Base-by-base conservation (phyloP, 1,140 invertebrate species). In the Muscidifurax raptorellus region DNA sequence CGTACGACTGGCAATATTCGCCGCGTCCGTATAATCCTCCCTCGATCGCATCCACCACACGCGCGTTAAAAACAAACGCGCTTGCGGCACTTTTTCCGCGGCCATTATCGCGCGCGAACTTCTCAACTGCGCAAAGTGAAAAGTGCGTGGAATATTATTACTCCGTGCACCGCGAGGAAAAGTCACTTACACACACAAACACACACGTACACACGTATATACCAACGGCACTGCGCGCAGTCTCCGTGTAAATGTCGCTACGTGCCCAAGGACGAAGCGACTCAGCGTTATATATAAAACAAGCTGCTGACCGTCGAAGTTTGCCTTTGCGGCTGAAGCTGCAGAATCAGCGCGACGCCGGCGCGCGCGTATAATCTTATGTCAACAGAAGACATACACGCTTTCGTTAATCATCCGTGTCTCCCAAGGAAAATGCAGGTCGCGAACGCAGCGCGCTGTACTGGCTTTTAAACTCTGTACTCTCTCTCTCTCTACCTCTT, bases 281-380 rank as follows among this genome's bases (percentile, higher is more conserved):
- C 90, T 93, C 92, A 93, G 92, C 92, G 92, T 92, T 40, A 92
- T 93, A 92, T 93, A 92, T 92, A 92, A 92, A 92, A 92, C 88
- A 90, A 91, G 91, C 90, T 89, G 83, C 69, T 80, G 69, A 80
- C 83, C 67, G 74, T 30, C 76, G 90, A 90, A 71, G 74, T 52
- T 28, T 83, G 32, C 32, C 36, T 30, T 30, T 32, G 22, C 59
- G 22, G 36, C 25, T 44, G 86, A 87, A 89, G 87, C 85, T 90
- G 89, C 91, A 90, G 88, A 89, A 90, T 91, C 90, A 89, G 91
- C 91, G 91, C 91, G 87, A 76, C 82, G 84, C 85, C 3, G 2
- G 13, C 3, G 30, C 7, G 15, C 59, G 83, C 74, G 85, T 86
- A 79, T 90, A 91, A 91, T 90, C 91, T 92, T 90, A 87, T 88